Conservation (phyloP, 2,888 invertebrate genomes). For the Cryptus viduatorius region DNA sequence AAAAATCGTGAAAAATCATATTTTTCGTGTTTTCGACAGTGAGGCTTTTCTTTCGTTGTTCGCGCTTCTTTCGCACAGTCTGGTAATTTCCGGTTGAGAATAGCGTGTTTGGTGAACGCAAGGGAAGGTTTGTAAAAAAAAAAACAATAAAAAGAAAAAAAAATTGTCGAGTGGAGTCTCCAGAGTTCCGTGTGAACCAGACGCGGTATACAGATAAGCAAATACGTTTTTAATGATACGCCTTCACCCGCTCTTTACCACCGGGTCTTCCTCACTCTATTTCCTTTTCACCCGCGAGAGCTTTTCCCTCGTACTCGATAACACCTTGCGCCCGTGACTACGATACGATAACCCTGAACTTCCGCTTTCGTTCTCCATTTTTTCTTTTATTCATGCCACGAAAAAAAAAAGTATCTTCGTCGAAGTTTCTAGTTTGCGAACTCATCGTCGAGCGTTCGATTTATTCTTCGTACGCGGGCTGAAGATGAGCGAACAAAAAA, state of each 20-base stretch:
- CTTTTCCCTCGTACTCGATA: conserved; percentile 32
- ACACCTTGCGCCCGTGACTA: background rate
- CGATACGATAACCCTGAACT: conserved; percentile 28
- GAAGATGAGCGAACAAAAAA: conserved; percentile 10
- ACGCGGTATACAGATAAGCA: conserved; percentile 69
- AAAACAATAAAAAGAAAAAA: background rate
- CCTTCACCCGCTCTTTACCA: background rate
- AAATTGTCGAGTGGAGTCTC: conserved; percentile 42
- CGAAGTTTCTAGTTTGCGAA: conserved; percentile 28
- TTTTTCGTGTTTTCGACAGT: background rate
- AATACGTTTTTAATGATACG: conserved; percentile 73
- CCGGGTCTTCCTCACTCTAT: background rate
- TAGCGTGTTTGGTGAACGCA: background rate
- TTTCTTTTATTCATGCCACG: background rate
- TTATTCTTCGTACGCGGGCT: conserved; percentile 31
- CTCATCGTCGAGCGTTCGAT: conserved; percentile 40
- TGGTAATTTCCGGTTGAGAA: conserved; percentile 33
- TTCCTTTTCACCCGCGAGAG: background rate
- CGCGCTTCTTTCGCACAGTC: conserved; percentile 19
- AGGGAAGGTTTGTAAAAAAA: background rate
- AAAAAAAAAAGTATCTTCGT: conserved; percentile 17
- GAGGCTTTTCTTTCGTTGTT: conserved; percentile 1
- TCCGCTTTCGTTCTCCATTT: conserved; percentile 2
- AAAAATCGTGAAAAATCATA: background rate
- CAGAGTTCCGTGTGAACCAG: conserved; percentile 13